phyloP scores from a whole-genome alignment of 2,113 vertebrate genomes.

The Silurus asotus region DNA sequence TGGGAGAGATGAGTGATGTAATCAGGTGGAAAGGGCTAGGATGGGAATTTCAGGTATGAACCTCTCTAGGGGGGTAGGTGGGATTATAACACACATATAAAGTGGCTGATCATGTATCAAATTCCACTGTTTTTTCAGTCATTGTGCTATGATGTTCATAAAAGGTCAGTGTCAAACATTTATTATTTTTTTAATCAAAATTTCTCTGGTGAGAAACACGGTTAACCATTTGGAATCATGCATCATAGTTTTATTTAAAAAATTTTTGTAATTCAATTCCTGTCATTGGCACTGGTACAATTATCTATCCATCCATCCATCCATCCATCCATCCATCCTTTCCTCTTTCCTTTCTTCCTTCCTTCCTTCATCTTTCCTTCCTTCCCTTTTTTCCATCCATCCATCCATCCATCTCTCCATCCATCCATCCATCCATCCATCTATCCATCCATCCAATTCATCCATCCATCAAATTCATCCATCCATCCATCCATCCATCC shows the following conservation, averaged over 20 bases:
- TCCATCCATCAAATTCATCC: no score
- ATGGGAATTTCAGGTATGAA: neutral
- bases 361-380: no score
- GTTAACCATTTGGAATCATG: neutral
- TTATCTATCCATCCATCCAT: neutral
- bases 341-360: no score
- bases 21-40: conserved; percentile 43
- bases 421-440: no score
- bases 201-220: neutral
- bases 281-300: no score
- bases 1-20: conserved; percentile 8
- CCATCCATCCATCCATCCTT: no score
- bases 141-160: neutral
- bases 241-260: no score
- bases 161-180: neutral
- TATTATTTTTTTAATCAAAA: neutral
- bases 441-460: no score
- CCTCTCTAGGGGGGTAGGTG: neutral
- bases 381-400: no score
- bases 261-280: neutral
- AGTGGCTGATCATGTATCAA: neutral
- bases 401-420: no score
- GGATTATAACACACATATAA: neutral
- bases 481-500: no score
- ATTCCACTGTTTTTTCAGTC: neutral